Percentiles rank a stretch among this genome's conserved stretches.
These are phyloP conservation scores for Acleris laterana DNA, from an alignment of 2,888 invertebrate genomes.

Conservation along the genomic window DNA sequence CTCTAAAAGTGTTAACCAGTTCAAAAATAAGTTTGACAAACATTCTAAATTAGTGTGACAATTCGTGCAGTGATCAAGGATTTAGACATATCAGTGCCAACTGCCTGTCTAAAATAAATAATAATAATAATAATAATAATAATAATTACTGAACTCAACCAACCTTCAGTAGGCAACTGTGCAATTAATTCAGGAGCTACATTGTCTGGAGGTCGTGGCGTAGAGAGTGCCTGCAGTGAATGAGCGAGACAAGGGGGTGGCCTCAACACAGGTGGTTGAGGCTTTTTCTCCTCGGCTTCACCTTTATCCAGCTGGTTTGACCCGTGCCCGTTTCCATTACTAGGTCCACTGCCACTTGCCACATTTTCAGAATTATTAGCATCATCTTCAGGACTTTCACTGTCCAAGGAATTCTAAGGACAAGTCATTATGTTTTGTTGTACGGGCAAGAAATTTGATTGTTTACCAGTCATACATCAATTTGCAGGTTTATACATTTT, in stretches of 20 bases:
- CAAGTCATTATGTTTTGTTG: background rate
- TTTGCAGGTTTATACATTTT: too few relatives aligned
- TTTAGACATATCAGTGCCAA: too few relatives aligned
- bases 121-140: too few relatives aligned
- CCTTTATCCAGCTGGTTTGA: slow-evolving; percentile 7
- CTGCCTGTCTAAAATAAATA: too few relatives aligned
- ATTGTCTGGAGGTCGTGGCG: slow-evolving; percentile 84
- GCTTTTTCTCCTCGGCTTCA: slow-evolving; percentile 44
- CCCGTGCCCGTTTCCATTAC: slow-evolving; percentile 25
- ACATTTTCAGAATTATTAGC: slow-evolving; percentile 67
- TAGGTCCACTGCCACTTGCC: slow-evolving; percentile 59
- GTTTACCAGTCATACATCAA: too few relatives aligned
- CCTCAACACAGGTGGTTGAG: slow-evolving; percentile 65
- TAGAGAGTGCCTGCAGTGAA: slow-evolving; percentile 85
- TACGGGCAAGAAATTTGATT: too few relatives aligned
- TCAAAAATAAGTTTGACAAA: too few relatives aligned
- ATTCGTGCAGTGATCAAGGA: too few relatives aligned
- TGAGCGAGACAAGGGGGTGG: slow-evolving; percentile 84
- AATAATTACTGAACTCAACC: background rate
- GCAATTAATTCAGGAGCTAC: slow-evolving; percentile 87
- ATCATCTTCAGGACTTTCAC: slow-evolving; percentile 79
- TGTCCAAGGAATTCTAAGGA: slow-evolving; percentile 71
- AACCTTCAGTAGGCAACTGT: slow-evolving; percentile 89
- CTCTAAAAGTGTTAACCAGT: too few relatives aligned
- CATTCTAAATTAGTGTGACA: too few relatives aligned